Conservation (phyloP, 2,797 vertebrate species). For the Gephyroberyx darwinii region DNA sequence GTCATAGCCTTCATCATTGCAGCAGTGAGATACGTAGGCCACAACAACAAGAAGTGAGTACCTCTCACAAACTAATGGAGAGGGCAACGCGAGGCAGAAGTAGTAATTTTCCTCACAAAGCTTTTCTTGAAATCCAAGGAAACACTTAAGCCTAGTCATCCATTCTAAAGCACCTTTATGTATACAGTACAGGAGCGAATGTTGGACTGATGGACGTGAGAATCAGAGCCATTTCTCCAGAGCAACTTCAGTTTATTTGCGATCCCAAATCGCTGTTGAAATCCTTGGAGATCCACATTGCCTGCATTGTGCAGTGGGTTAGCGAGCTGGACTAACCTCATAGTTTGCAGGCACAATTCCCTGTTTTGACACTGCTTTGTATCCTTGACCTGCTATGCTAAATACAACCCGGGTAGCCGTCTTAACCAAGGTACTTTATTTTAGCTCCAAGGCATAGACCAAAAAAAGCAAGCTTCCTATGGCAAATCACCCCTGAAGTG, state of each 20-base stretch:
- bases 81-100: conserved; percentile 43
- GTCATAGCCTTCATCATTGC: conserved; percentile 94
- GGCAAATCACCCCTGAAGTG: conserved; percentile 50
- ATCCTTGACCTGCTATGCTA: conserved; percentile 78
- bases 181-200: conserved; percentile 64
- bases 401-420: conserved; percentile 71
- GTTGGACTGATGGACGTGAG: conserved; percentile 61
- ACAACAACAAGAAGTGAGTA: conserved; percentile 94
- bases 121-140: conserved; percentile 71
- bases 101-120: conserved; percentile 58
- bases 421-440: conserved; percentile 77
- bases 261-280: conserved; percentile 51
- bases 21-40: conserved; percentile 91
- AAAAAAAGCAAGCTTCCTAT: conserved; percentile 62
- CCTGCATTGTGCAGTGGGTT: conserved; percentile 65
- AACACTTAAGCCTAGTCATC: conserved; percentile 85
- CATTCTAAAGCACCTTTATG: conserved; percentile 77
- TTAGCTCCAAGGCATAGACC: conserved; percentile 64
- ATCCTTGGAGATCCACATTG: conserved; percentile 64
- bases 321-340: conserved; percentile 80
- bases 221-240: conserved; percentile 50
- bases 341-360: conserved; percentile 72
- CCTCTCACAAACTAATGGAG: conserved; percentile 42
- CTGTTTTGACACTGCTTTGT: conserved; percentile 78
- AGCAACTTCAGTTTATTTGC: conserved; percentile 67